Evolutionary conservation across 2,888 invertebrate genomes (phyloP).

Genomic region (Drosophila formosana): DNA sequence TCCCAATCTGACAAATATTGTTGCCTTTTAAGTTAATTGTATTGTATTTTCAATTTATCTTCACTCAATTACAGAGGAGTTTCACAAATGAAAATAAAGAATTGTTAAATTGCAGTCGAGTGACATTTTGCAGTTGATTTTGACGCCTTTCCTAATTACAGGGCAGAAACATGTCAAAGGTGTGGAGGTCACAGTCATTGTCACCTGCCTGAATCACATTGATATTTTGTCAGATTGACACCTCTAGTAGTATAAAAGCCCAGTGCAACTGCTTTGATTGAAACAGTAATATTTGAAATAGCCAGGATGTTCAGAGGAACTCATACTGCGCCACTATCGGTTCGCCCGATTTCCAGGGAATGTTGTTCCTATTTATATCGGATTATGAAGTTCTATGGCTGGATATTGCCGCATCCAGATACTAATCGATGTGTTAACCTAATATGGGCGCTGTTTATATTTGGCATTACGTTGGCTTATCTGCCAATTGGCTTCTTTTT

Average conservation of each 20-base stretch:
- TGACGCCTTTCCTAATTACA: slow-evolving; percentile 12
- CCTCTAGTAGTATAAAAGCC: slow-evolving; percentile 27
- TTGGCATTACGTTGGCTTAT: slow-evolving; percentile 28
- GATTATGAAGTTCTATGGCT: slow-evolving; percentile 45
- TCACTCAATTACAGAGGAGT: background rate
- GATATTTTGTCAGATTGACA: background rate
- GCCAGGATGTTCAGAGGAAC: slow-evolving; percentile 36
- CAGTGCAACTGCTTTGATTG: too few relatives aligned
- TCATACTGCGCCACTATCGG: slow-evolving; percentile 42
- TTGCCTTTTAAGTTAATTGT: too few relatives aligned
- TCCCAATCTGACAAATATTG: too few relatives aligned
- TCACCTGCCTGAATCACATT: slow-evolving; percentile 21
- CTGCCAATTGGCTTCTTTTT: slow-evolving; percentile 55
- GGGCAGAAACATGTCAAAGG: background rate
- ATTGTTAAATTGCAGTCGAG: slow-evolving; percentile 4
- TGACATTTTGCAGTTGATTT: slow-evolving; percentile 3
- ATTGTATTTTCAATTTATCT: too few relatives aligned
- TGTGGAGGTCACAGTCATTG: slow-evolving; percentile 1
- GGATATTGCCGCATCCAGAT: slow-evolving; percentile 47
- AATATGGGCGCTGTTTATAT: slow-evolving; percentile 32
- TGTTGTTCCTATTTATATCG: slow-evolving; percentile 41
- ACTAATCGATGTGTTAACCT: slow-evolving; percentile 38
- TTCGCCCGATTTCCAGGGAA: slow-evolving; percentile 47
- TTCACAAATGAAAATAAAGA: background rate
- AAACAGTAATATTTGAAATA: slow-evolving; percentile 9